phyloP scores from a whole-genome alignment of 1,140 invertebrate genomes.

The Leptinotarsa undecemlineata region DNA sequence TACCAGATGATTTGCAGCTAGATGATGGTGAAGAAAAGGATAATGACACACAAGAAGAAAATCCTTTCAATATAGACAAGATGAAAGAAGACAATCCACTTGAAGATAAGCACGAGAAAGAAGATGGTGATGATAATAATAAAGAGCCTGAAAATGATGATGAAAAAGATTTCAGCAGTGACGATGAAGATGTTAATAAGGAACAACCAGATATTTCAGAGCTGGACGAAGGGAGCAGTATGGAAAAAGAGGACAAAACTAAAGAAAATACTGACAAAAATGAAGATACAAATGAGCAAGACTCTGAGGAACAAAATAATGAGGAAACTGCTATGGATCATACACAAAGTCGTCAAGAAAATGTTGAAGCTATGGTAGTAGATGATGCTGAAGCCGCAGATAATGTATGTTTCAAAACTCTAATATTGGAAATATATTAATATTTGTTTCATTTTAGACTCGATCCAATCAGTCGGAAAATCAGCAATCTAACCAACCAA shows the following conservation, averaged over 20 bases:
- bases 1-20: slow-evolving; percentile 84
- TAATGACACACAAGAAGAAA: slow-evolving; percentile 67
- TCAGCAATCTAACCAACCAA: slow-evolving; percentile 43
- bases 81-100: slow-evolving; percentile 62
- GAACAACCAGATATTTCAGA: slow-evolving; percentile 54
- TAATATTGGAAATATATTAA: neutral
- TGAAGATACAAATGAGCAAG: slow-evolving; percentile 41
- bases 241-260: slow-evolving; percentile 47
- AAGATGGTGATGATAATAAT: slow-evolving; percentile 56
- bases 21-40: slow-evolving; percentile 73
- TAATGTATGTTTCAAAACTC: slow-evolving; percentile 41
- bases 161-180: slow-evolving; percentile 49
- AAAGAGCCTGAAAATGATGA: slow-evolving; percentile 51
- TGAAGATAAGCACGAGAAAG: slow-evolving; percentile 48
- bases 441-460: slow-evolving; percentile 37
- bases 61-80: slow-evolving; percentile 82
- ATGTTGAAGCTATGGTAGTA: slow-evolving; percentile 54
- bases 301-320: slow-evolving; percentile 45
- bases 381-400: slow-evolving; percentile 54
- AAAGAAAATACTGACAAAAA: slow-evolving; percentile 28
- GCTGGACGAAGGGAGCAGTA: slow-evolving; percentile 54
- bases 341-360: slow-evolving; percentile 54
- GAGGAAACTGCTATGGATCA: slow-evolving; percentile 53
- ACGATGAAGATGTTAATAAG: slow-evolving; percentile 54
- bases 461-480: slow-evolving; percentile 54